phyloP scores from a whole-genome alignment of 2,888 invertebrate species.

The Monopis laevigella region DNA sequence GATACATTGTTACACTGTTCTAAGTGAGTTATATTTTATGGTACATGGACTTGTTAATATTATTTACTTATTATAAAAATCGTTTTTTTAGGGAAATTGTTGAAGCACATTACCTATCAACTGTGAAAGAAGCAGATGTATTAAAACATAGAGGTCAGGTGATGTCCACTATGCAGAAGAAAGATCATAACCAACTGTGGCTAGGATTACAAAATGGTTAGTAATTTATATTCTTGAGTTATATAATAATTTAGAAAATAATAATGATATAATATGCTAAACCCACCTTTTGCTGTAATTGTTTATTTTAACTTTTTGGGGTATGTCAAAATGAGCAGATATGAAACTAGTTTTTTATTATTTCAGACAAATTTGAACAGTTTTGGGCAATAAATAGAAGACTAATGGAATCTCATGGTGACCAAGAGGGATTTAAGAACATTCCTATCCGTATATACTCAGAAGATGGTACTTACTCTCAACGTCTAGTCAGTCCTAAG shows the following conservation, averaged over 20 bases:
- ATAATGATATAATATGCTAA: no score
- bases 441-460: conserved; percentile 89
- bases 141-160: conserved; percentile 93
- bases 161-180: conserved; percentile 92
- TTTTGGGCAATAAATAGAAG: conserved; percentile 98
- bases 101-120: conserved; percentile 94
- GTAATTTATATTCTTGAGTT: background rate
- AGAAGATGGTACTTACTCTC: conserved; percentile 76
- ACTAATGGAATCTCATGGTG: conserved; percentile 88
- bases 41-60: no score
- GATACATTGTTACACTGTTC: conserved; percentile 86
- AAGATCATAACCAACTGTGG: conserved; percentile 97
- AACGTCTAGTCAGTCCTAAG: conserved; percentile 80
- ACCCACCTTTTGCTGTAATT: no score
- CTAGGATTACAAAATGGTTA: conserved; percentile 90
- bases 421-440: conserved; percentile 85
- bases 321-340: no score
- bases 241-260: no score
- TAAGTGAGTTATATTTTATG: conserved; percentile 65
- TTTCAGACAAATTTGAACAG: conserved; percentile 95
- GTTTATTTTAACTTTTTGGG: no score
- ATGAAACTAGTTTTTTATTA: conserved; percentile 15
- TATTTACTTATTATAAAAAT: no score
- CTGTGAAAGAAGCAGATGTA: conserved; percentile 98
- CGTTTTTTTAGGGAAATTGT: conserved; percentile 50